These are phyloP conservation scores for Ophion ellenae DNA, from an alignment of 2,888 invertebrate genomes.

Conservation along the genomic window DNA sequence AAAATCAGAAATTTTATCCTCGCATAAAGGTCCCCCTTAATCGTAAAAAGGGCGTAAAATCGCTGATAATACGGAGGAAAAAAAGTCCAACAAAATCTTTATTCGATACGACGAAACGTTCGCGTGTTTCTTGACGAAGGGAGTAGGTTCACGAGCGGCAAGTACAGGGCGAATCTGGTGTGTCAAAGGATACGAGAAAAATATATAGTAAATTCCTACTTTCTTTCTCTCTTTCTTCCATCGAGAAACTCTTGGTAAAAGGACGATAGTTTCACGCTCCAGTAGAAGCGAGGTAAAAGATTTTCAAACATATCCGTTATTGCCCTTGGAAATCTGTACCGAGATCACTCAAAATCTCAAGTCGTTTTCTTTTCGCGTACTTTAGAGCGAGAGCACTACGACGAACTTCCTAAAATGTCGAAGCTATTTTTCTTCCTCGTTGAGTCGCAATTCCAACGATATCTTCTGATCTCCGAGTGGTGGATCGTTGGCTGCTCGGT, in stretches of 20 bases:
- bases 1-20: no score
- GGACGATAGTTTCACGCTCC: slow-evolving; percentile 23
- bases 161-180: no score
- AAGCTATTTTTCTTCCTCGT: slow-evolving; percentile 20
- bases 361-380: slow-evolving; percentile 15
- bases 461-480: neutral
- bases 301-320: slow-evolving; percentile 29
- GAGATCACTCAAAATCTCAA: slow-evolving; percentile 16
- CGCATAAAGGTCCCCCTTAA: no score
- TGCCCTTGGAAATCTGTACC: slow-evolving; percentile 9
- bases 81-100: no score
- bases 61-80: no score
- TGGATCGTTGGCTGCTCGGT: slow-evolving; percentile 8
- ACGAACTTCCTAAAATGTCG: slow-evolving; percentile 12
- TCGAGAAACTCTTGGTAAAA: slow-evolving; percentile 21
- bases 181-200: slow-evolving; percentile 25
- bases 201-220: slow-evolving; percentile 47
- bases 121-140: no score
- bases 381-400: neutral
- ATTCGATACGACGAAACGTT: no score
- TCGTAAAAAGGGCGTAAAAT: no score
- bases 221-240: neutral
- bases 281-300: slow-evolving; percentile 22
- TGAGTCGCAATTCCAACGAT: slow-evolving; percentile 7
- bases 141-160: no score